These are phyloP conservation scores for Ceratitis capitata DNA, from an alignment of 1,140 invertebrate species.

Conservation along the genomic window DNA sequence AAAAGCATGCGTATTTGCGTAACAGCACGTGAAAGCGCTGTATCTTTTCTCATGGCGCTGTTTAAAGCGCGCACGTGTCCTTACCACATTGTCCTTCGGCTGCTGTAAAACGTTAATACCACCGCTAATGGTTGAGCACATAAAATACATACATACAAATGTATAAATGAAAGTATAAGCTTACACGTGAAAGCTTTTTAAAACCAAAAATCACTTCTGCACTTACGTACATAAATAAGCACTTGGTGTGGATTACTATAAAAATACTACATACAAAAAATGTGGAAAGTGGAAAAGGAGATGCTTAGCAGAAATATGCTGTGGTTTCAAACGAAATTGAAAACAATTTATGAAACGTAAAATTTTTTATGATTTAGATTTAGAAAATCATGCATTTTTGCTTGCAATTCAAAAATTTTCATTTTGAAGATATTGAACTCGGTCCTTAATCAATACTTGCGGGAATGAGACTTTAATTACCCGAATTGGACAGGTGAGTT, in stretches of 20 bases:
- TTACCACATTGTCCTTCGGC: not conserved
- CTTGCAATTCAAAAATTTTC: no score
- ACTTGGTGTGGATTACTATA: not conserved
- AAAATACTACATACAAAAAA: not conserved
- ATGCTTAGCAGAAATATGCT: no score
- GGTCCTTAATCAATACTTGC: no score
- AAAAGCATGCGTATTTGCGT: not conserved
- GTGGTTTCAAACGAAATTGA: no score
- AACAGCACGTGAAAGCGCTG: not conserved
- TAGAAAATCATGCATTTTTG: no score
- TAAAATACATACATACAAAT: not conserved
- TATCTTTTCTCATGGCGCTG: not conserved
- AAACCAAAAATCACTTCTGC: not conserved
- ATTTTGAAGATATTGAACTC: no score
- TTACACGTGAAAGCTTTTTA: conserved; percentile 16
- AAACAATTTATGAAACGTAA: no score
- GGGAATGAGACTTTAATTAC: no score
- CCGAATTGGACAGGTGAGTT: no score
- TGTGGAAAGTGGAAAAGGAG: not conserved
- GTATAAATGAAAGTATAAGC: not conserved
- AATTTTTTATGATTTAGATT: no score
- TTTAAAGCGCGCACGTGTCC: not conserved
- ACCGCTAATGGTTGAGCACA: conserved; percentile 2
- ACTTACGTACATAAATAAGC: not conserved
- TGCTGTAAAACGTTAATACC: not conserved